phyloP scores from a whole-genome alignment of 2,797 vertebrate species.

The Euthynnus affinis region DNA sequence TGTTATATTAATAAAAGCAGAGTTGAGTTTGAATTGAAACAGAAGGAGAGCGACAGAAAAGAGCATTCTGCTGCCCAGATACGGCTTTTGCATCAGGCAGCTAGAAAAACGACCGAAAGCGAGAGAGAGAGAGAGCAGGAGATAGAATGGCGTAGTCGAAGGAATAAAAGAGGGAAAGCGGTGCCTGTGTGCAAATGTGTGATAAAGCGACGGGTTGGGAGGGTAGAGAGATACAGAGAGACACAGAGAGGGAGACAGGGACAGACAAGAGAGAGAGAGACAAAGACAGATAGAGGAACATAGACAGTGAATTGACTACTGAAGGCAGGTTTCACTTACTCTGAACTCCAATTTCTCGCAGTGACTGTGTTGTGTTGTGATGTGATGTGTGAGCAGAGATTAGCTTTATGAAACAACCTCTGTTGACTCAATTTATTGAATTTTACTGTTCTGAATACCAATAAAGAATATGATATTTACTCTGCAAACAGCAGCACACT shows the following conservation, averaged over 20 bases:
- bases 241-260: slow-evolving; percentile 20
- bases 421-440: slow-evolving; percentile 67
- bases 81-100: slow-evolving; percentile 59
- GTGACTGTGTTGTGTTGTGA: slow-evolving; percentile 37
- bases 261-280: slow-evolving; percentile 13
- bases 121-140: slow-evolving; percentile 20
- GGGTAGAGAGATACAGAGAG: slow-evolving; percentile 46
- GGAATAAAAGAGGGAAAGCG: slow-evolving; percentile 46
- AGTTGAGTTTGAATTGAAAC: slow-evolving; percentile 38
- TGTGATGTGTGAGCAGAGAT: slow-evolving; percentile 69
- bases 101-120: slow-evolving; percentile 26
- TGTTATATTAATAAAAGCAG: slow-evolving; percentile 47
- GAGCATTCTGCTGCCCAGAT: slow-evolving; percentile 35
- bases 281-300: slow-evolving; percentile 40
- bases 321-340: slow-evolving; percentile 55
- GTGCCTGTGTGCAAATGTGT: slow-evolving; percentile 70
- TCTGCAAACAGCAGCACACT: slow-evolving; percentile 37
- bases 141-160: slow-evolving; percentile 42
- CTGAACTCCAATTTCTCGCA: slow-evolving; percentile 35
- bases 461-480: slow-evolving; percentile 64
- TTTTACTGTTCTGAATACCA: slow-evolving; percentile 61
- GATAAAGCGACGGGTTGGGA: slow-evolving; percentile 57
- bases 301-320: slow-evolving; percentile 23
- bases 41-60: slow-evolving; percentile 40
- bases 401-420: slow-evolving; percentile 66